These are phyloP conservation scores for Papilio gigon DNA, from an alignment of 2,888 invertebrate species.

Conservation along the genomic window DNA sequence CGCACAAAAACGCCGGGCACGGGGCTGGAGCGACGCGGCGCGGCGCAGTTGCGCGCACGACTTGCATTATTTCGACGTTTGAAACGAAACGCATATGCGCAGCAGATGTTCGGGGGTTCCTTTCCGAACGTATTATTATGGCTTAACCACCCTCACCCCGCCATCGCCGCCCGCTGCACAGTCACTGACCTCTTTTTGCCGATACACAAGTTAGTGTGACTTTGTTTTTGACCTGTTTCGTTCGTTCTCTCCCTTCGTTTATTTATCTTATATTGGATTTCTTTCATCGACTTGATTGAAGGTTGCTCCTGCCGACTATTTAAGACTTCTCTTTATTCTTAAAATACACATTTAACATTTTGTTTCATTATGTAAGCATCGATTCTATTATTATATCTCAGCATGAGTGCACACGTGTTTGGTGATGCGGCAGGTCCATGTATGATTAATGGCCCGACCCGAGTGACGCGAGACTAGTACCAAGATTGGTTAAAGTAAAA, in stretches of 20 bases:
- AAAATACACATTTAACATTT: background rate
- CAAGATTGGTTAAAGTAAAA: conserved; percentile 56
- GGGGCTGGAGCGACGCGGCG: conserved; percentile 54
- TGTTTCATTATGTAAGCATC: conserved; percentile 42
- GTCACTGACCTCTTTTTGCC: conserved; percentile 78
- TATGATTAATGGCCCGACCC: conserved; percentile 58
- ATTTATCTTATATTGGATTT: conserved; percentile 26
- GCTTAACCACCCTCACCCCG: conserved; percentile 58
- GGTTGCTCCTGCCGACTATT: conserved; percentile 21
- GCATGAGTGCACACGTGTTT: conserved; percentile 73
- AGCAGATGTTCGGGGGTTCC: conserved; percentile 80
- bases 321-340: background rate
- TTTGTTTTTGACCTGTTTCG: conserved; percentile 72
- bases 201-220: conserved; percentile 59
- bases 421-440: conserved; percentile 52
- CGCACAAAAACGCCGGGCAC: conserved; percentile 62
- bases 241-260: conserved; percentile 41
- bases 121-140: conserved; percentile 77
- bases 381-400: conserved; percentile 62
- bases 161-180: conserved; percentile 64
- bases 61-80: conserved; percentile 75
- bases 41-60: conserved; percentile 72
- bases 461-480: conserved; percentile 63
- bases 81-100: conserved; percentile 76
- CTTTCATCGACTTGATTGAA: conserved; percentile 20